phyloP scores from a whole-genome alignment of 2,113 vertebrate genomes.

The Coregonus clupeaformis region DNA sequence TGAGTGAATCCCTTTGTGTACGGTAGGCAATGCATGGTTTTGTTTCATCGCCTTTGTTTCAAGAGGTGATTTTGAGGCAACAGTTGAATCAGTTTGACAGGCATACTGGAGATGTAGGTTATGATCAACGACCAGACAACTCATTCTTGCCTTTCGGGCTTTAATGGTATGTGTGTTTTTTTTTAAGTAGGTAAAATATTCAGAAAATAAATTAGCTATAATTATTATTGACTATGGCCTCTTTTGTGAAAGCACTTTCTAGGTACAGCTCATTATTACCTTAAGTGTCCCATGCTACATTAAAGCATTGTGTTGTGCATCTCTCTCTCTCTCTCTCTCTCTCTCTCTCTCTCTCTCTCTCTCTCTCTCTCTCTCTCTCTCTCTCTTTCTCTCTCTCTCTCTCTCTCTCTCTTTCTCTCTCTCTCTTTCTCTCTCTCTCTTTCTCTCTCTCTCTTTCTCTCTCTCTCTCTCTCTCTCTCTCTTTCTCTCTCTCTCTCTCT shows the following conservation, averaged over 20 bases:
- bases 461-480: neutral
- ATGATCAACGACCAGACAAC: constrained; percentile 16
- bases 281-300: constrained; percentile 31
- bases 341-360: too few relatives aligned
- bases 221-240: constrained; percentile 8
- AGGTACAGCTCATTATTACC: constrained; percentile 13
- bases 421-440: too few relatives aligned
- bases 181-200: too few relatives aligned
- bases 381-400: neutral
- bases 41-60: constrained; percentile 31
- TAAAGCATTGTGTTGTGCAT: constrained; percentile 26
- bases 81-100: constrained; percentile 49
- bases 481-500: too few relatives aligned
- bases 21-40: constrained; percentile 42
- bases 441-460: accelerated
- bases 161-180: neutral
- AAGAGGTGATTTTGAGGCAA: constrained; percentile 42
- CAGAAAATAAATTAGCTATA: too few relatives aligned
- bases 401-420: too few relatives aligned
- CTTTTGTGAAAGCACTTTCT: constrained; percentile 31
- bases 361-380: too few relatives aligned
- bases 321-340: too few relatives aligned
- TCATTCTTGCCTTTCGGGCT: neutral
- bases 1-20: constrained; percentile 58
- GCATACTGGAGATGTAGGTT: constrained; percentile 9